phyloP scores from a whole-genome alignment of 1,140 invertebrate species.

The Rhopalosiphum padi region DNA sequence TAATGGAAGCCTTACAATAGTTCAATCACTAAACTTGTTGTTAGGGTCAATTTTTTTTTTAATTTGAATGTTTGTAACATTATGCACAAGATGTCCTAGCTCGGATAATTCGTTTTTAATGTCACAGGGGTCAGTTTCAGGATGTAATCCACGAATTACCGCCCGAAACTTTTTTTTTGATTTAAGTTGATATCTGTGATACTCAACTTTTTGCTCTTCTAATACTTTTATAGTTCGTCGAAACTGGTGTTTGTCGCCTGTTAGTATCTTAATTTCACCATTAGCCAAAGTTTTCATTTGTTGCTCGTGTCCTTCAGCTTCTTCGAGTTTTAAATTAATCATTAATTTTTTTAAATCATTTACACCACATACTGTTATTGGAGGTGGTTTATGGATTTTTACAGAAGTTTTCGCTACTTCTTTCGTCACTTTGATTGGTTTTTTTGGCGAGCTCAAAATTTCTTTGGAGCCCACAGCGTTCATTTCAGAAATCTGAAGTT shows the following conservation, averaged over 20 bases:
- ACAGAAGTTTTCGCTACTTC: not conserved
- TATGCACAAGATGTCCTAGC: no score
- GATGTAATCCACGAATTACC: no score
- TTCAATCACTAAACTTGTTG: not conserved
- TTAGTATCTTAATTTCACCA: no score
- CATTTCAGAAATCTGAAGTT: not conserved
- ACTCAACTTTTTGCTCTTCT: no score
- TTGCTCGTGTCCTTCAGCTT: not conserved
- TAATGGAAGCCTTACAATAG: not conserved
- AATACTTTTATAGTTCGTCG: no score
- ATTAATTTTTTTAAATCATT: not conserved
- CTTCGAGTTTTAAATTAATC: not conserved
- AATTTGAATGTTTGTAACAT: slow-evolving; percentile 25
- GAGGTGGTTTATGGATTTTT: not conserved
- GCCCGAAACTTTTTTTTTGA: no score
- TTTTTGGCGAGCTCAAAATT: not conserved
- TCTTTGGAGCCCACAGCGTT: not conserved
- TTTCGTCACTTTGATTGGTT: not conserved
- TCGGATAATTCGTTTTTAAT: no score
- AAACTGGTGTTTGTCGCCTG: no score
- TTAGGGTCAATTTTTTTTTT: not conserved
- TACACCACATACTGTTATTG: not conserved
- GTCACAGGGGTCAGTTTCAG: no score
- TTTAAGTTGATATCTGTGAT: no score
- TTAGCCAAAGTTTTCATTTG: not conserved